A percentile compares a stretch with the other conserved stretches of the same genome.
These are phyloP conservation scores for Tenthredo distinguenda DNA, from an alignment of 2,888 invertebrate species.

Conservation along the genomic window DNA sequence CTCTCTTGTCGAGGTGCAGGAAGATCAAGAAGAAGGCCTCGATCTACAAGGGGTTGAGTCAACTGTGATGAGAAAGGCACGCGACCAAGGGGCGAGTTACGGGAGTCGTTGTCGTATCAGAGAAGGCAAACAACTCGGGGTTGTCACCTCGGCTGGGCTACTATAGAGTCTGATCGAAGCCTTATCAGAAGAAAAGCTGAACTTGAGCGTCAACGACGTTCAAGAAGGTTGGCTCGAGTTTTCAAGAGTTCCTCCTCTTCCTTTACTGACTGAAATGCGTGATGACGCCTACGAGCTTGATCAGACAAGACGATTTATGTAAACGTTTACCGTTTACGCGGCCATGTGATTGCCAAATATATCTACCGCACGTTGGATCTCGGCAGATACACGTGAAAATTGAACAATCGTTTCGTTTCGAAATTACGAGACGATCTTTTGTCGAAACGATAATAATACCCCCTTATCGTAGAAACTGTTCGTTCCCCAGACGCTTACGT, in stretches of 20 bases:
- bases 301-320: constrained; percentile 34
- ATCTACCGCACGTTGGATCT: not conserved
- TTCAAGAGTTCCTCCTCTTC: constrained; percentile 4
- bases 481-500: constrained; percentile 30
- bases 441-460: not conserved
- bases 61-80: constrained; percentile 25
- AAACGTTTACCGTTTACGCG: constrained; percentile 2
- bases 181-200: constrained; percentile 22
- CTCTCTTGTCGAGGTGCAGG: not conserved
- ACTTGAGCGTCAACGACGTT: constrained; percentile 23
- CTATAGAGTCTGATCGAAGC: constrained; percentile 21
- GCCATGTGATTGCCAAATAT: constrained; percentile 39
- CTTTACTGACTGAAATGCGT: not conserved
- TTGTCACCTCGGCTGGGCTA: constrained; percentile 4
- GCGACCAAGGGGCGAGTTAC: constrained; percentile 32
- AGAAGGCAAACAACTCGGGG: constrained; percentile 25
- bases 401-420: not conserved
- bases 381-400: constrained; percentile 37
- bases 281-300: not conserved
- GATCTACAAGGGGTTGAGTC: constrained; percentile 20
- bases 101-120: constrained; percentile 28
- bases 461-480: constrained; percentile 12
- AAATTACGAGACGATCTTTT: constrained; percentile 23
- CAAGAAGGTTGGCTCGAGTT: constrained; percentile 1
- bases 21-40: constrained; percentile 3